Base-by-base conservation (phyloP, 2,888 invertebrate genomes). In the Drosophila leonis region DNA sequence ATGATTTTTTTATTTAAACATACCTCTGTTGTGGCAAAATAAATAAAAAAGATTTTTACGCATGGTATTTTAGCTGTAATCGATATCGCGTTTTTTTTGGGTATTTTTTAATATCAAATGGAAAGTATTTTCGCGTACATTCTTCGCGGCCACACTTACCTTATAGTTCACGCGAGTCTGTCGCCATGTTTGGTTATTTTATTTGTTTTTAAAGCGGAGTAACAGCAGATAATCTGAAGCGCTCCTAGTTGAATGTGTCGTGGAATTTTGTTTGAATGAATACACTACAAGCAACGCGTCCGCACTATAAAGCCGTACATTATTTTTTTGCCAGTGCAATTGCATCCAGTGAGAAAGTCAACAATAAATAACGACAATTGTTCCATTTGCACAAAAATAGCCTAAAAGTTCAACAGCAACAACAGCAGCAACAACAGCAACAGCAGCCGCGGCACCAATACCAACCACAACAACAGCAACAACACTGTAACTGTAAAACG, bases 141-240 rank as follows among this genome's bases (percentile, higher is more conserved):
- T 52, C 0, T 4, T 42, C n/a, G 49, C 46, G 63, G 63, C 31
- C 77, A 72, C 68, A 63, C 64, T 71, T n/a, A 42, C 35, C 48
- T 74, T 37, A 67, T 80, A 80, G 78, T 78, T 80, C 80, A 75
- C 72, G 76, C 78, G 80, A 80, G 73, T 56, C 73, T 77, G 78
- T 77, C 78, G 78, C 78, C 78, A 79, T 79, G 78, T 79, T 79
- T 80, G 78, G 81, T 79, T 79, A 79, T 80, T 79, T 79, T 79
- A 77, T 79, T 80, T 78, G 78, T 78, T 78, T 78, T 78, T 80
- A 59, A 80, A 69, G 68, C 77, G 70, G 77, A 76, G 54, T 64
- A 75, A 75, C 31, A 62, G 13, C 54, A 67, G 60, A 31, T 33
- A 42, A 44, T 60, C 29, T 48, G 57, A 64, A 64, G 51, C 71